phyloP scores from a whole-genome alignment of 2,888 invertebrate genomes.

The Cheilosia vulpina region DNA sequence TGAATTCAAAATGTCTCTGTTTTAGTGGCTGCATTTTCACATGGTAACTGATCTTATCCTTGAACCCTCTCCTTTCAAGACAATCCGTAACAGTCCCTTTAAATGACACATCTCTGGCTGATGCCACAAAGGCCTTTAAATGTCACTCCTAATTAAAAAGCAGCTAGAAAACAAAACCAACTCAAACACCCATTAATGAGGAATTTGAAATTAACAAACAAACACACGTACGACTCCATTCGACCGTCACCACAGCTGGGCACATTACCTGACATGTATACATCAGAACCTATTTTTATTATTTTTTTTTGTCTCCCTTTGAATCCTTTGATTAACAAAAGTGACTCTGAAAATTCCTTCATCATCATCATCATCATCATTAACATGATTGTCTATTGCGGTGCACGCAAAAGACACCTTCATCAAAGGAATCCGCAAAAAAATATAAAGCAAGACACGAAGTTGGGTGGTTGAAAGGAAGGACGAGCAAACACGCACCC shows the following conservation, averaged over 20 bases:
- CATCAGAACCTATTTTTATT: slow-evolving; percentile 28
- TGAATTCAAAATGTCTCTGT: background rate
- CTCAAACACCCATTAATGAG: slow-evolving; percentile 38
- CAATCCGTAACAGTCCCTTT: background rate
- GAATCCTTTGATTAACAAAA: slow-evolving; percentile 70
- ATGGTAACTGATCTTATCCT: background rate
- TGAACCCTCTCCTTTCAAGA: background rate
- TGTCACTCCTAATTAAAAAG: slow-evolving; percentile 16
- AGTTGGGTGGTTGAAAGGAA: slow-evolving; percentile 30
- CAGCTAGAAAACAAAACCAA: slow-evolving; percentile 17
- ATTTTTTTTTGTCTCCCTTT: slow-evolving; percentile 25
- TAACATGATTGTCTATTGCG: slow-evolving; percentile 55
- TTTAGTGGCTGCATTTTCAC: background rate
- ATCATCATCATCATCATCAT: slow-evolving; percentile 56
- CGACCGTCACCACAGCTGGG: slow-evolving; percentile 4
- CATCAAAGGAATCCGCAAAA: slow-evolving; percentile 51
- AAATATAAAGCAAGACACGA: slow-evolving; percentile 26
- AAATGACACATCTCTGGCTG: background rate
- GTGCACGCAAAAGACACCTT: slow-evolving; percentile 69
- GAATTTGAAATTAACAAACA: slow-evolving; percentile 27
- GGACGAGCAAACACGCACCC: slow-evolving; percentile 58
- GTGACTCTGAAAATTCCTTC: slow-evolving; percentile 62
- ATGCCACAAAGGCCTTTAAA: slow-evolving; percentile 19
- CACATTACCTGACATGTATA: slow-evolving; percentile 50
- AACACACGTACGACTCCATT: slow-evolving; percentile 12